A percentile compares a stretch with the other conserved stretches of the same genome.
Evolutionary conservation across 2,797 vertebrate genomes (phyloP).

Genomic region (Dendrocincla fuliginosa): DNA sequence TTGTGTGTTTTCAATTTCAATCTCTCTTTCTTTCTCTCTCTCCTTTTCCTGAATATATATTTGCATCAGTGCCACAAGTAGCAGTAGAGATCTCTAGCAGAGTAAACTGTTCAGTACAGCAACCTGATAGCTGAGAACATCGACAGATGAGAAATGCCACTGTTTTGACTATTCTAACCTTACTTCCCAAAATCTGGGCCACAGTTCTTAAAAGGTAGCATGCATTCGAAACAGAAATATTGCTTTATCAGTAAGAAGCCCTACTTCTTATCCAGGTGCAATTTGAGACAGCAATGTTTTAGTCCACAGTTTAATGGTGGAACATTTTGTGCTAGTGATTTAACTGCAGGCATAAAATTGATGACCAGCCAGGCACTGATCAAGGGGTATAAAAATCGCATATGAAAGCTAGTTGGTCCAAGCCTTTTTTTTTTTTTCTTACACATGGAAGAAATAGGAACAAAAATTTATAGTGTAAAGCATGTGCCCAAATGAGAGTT

Average conservation of each 20-base stretch:
- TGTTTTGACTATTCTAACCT: neutral
- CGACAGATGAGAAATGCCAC: constrained; percentile 5
- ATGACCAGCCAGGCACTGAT: constrained; percentile 2
- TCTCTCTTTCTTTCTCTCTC: neutral
- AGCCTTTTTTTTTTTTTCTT: accelerated
- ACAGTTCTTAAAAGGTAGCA: neutral
- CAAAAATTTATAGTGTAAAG: neutral
- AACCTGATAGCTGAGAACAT: neutral
- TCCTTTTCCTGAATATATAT: neutral
- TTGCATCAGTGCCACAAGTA: neutral
- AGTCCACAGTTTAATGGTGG: neutral
- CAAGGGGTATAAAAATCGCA: neutral
- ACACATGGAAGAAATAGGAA: neutral
- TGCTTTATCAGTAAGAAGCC: neutral
- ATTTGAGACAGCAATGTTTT: neutral
- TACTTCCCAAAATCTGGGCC: neutral
- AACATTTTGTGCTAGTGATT: neutral
- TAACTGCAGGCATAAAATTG: constrained; percentile 26
- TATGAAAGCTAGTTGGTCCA: neutral
- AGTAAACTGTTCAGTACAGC: neutral
- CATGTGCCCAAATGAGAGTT: neutral
- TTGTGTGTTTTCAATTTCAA: constrained; percentile 45
- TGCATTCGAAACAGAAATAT: neutral
- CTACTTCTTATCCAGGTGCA: neutral
- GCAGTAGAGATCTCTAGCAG: neutral